Evolutionary conservation across 1,140 invertebrate genomes (phyloP), one percentile per base, ranked within the genome.

Genomic region (Agrypnia vestita): DNA sequence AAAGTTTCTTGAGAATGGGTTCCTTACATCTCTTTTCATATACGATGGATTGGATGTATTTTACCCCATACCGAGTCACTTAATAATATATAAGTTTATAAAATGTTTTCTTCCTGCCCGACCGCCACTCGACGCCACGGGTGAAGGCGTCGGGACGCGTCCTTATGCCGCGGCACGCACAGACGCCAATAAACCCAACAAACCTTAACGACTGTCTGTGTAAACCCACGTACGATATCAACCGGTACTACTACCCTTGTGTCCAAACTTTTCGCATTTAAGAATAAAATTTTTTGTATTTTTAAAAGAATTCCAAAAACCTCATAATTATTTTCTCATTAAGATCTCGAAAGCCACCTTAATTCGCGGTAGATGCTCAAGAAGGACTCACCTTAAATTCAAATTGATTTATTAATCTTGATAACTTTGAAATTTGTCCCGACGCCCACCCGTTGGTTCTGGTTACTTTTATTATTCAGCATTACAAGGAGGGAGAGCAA

Each of bases 161-260:
- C 55, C 47, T 51, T 82, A 82, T 82, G 80, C 80, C 76, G 10
- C 47, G 47, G 71, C 80, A 82, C 80, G 80, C 80, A 79, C 80
- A 13, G 53, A 15, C 62, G 17, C 55, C 80, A 76, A 78, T 82
- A 82, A 82, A 79, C 71, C 44, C 76, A 47, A 25, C 67, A 49
- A 25, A 77, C 55, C 75, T 74, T 81, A 81, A 81, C 80, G 80
- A 81, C 75, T 77, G 80, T 81, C 80, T 81, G 74, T 61, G 69
- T 51, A 80, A 64, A 71, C 76, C 53, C 76, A 78, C 76, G 76
- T 78, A 67, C 62, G 76, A 78, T 78, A 78, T 21, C 76, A 78
- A 78, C 75, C 19, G 61, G 47, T 67, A 77, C 47, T 11, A 56
- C 71, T 17, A 49, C 51, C 35, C 35, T 43, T 19, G 12, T 9